Evolutionary conservation across 2,797 vertebrate genomes (phyloP), one percentile per base, ranked within the genome.

Genomic region (Smutsia gigantea): DNA sequence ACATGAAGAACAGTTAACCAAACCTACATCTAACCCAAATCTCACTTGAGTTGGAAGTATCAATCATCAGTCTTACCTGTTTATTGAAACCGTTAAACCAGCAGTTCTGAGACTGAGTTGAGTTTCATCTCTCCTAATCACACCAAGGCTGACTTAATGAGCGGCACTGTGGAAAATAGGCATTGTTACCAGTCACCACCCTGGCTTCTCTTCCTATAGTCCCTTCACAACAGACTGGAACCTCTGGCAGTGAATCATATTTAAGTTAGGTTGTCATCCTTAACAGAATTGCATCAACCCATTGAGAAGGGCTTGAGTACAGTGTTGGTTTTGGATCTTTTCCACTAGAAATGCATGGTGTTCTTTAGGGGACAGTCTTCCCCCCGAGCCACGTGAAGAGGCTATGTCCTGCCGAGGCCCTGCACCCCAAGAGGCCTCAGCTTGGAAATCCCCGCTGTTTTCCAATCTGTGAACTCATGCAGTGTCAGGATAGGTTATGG

Each of bases 81-180:
- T 59, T 51, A 34, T 66, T 34, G 39, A 49, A 55, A 84, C 23
- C 25, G 1, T 53, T 84, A 27, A 49, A 57, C 18, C 39, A 74
- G 12, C 71, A 39, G 25, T 57, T 88, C 37, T 0, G 39, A 85
- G 34, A 78, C 0, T 37, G 64, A 53, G 63, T 89, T 68, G 49
- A 53, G 49, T 25, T 87, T 90, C 17, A n/a, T 86, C 88, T 64
- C 46, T 81, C 29, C 14, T 39, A 49, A 11, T 91, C 91, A 71
- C 39, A 19, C 42, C 69, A 42, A 34, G 21, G 42, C 55, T 71
- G 68, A 88, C 31, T 79, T 63, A 34, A 39, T 15, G 34, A 87
- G 63, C 19, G 21, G 12, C 13, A 5, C 69, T 14, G 15, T 61
- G 74, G 74, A 51, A 90, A 78, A 17, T 18, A 61, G 61, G 31